A percentile compares a stretch with the other conserved stretches of the same genome.
Conservation (phyloP, 2,888 invertebrate genomes). For the Lasioglossum zephyrum region DNA sequence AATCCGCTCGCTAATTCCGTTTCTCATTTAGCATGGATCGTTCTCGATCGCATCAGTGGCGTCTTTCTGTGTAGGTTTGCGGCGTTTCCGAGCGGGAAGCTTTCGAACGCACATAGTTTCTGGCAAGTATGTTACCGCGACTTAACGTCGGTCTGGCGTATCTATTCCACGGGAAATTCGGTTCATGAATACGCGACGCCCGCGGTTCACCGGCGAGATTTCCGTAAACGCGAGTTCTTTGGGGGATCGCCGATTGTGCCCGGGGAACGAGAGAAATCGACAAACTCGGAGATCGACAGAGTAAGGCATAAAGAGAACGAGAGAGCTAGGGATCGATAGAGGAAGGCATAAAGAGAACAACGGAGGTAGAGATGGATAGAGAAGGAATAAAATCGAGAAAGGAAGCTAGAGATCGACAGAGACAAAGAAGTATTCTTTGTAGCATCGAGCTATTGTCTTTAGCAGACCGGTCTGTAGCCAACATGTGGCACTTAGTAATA, state of each 20-base stretch:
- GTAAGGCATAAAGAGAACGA: background rate
- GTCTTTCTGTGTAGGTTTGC: conserved; percentile 15
- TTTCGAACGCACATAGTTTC: conserved; percentile 41
- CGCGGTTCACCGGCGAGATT: conserved; percentile 62
- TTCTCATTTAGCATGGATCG: conserved; percentile 36
- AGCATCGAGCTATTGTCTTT: no score
- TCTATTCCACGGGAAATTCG: conserved; percentile 74
- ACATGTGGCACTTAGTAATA: no score
- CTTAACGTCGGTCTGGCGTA: conserved; percentile 66
- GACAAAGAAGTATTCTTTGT: background rate
- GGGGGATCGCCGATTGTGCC: conserved; percentile 33
- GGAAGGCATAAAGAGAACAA: no score
- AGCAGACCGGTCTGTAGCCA: no score
- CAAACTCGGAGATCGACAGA: background rate
- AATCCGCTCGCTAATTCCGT: conserved; percentile 15
- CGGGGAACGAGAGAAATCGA: conserved; percentile 4
- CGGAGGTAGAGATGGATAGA: no score
- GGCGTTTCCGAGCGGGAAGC: background rate
- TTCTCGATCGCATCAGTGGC: conserved; percentile 32
- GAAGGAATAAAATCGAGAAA: no score
- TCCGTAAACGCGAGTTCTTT: conserved; percentile 64
- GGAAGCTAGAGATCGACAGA: background rate
- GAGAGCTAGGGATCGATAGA: no score
- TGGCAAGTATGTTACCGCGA: conserved; percentile 44
- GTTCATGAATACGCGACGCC: conserved; percentile 73